Evolutionary conservation across 2,797 vertebrate genomes (phyloP).

Genomic region (Pteronotus mesoamericanus): DNA sequence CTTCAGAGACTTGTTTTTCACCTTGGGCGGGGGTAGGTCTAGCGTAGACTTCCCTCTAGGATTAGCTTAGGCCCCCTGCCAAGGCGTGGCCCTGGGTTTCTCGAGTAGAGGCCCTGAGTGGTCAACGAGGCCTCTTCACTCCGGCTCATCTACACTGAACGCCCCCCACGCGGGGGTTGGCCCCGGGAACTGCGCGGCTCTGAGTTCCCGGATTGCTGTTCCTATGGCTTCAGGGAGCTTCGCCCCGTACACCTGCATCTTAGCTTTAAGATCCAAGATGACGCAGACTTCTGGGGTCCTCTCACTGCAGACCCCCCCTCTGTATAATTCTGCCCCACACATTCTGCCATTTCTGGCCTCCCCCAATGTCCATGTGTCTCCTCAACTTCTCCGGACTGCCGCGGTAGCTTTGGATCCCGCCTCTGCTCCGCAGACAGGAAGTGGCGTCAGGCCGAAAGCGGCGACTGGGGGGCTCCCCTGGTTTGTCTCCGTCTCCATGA

Average conservation of each 20-base stretch:
- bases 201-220: not conserved
- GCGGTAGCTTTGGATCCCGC: not conserved
- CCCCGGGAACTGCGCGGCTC: not conserved
- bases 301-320: not conserved
- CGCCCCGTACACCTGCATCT: not conserved
- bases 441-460: not conserved
- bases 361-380: not conserved
- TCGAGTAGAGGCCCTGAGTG: not conserved
- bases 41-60: not conserved
- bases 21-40: not conserved
- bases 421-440: not conserved
- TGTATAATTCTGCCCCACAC: not conserved
- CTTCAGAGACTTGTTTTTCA: not conserved
- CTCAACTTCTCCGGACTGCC: not conserved
- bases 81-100: not conserved
- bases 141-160: not conserved
- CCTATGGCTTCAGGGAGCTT: not conserved
- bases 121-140: not conserved
- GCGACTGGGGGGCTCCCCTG: not conserved
- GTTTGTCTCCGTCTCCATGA: not conserved
- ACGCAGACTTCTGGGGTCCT: not conserved
- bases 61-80: not conserved
- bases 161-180: not conserved
- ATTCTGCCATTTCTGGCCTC: not conserved
- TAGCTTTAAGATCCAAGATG: not conserved